Conservation (phyloP, 2,888 invertebrate species). For the Cephonodes hylas region DNA sequence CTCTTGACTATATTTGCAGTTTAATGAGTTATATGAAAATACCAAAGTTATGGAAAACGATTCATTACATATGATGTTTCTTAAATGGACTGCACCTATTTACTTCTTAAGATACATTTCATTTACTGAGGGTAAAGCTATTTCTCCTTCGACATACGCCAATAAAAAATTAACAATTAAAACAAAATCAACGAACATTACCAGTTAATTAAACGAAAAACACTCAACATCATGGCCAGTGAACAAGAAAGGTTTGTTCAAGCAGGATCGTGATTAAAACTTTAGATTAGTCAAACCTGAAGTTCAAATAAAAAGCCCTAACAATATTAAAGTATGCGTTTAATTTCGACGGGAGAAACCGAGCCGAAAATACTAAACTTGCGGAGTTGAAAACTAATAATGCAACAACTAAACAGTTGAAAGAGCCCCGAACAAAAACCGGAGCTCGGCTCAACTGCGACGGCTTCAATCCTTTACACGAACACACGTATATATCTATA, state of each 20-base stretch:
- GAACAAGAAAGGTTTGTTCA: conserved; percentile 32
- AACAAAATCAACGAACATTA: not conserved
- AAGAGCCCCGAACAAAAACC: conserved; percentile 56
- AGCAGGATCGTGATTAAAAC: conserved; percentile 38
- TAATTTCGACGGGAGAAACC: conserved; percentile 51
- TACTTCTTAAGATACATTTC: too few relatives aligned
- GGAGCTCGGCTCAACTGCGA: conserved; percentile 15
- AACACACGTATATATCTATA: conserved; percentile 13
- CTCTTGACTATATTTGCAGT: too few relatives aligned
- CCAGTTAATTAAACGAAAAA: conserved; percentile 24
- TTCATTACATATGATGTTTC: too few relatives aligned
- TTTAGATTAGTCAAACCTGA: conserved; percentile 42
- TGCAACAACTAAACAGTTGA: conserved; percentile 56
- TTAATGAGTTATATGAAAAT: too few relatives aligned
- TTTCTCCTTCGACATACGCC: too few relatives aligned
- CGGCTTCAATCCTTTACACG: conserved; percentile 1
- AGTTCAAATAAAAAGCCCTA: conserved; percentile 43
- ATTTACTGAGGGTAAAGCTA: too few relatives aligned
- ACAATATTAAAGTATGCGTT: conserved; percentile 45
- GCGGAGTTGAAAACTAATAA: conserved; percentile 71
- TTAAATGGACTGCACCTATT: too few relatives aligned
- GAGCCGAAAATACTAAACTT: conserved; percentile 62
- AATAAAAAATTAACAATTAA: not conserved
- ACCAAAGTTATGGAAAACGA: too few relatives aligned
- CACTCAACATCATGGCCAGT: conserved; percentile 24